Percentiles rank a stretch among this genome's conserved stretches.
phyloP scores from a whole-genome alignment of 1,140 invertebrate species.

The Pemphigus obesinymphae region DNA sequence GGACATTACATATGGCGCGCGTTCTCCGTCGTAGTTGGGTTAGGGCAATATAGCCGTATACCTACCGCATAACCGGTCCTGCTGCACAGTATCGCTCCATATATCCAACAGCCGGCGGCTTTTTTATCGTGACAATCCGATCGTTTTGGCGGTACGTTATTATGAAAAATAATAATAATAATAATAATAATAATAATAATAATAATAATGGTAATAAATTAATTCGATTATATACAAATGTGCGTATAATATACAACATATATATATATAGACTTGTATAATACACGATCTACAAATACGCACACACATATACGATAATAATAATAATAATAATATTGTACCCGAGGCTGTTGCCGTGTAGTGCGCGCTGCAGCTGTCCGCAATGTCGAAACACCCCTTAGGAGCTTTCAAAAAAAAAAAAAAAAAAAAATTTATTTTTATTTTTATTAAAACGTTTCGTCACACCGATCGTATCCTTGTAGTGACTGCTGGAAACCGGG shows the following conservation, averaged over 20 bases:
- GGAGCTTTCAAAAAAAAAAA: conserved; percentile 36
- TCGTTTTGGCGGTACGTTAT: conserved; percentile 18
- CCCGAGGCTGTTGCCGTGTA: conserved; percentile 10
- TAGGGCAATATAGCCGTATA: background rate
- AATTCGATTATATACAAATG: conserved; percentile 8
- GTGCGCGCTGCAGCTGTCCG: background rate
- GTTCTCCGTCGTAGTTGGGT: background rate
- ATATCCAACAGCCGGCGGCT: background rate
- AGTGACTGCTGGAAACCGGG: background rate
- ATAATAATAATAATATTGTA: too few relatives aligned
- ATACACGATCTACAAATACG: background rate
- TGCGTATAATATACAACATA: conserved; percentile 5
- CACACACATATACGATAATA: background rate
- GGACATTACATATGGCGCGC: background rate
- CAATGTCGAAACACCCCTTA: conserved; percentile 15
- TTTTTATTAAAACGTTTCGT: conserved; percentile 24
- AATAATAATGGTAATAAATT: conserved; percentile 23
- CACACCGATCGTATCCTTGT: background rate
- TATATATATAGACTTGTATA: background rate
- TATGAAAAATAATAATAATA: conserved; percentile 22
- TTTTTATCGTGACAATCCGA: conserved; percentile 25
- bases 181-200: conserved; percentile 12
- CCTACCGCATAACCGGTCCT: conserved; percentile 6
- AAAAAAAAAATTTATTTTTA: too few relatives aligned
- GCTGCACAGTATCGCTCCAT: background rate